Evolutionary conservation across 1,140 invertebrate species (phyloP), one percentile per base, ranked within the genome.

Genomic region (Listronotus oregonensis): DNA sequence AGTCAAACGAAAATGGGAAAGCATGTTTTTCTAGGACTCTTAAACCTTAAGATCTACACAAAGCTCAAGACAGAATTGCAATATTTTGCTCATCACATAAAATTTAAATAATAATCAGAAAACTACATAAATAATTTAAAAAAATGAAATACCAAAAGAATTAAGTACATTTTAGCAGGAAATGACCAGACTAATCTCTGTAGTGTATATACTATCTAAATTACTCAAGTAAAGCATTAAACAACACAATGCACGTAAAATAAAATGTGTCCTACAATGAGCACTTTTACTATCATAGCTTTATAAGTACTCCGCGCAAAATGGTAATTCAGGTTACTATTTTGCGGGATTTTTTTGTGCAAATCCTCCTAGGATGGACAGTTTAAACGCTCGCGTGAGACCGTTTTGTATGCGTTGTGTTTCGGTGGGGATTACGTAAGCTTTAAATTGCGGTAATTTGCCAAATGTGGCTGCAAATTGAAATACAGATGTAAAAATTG

Each of bases 391-490:
- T 39, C 51, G 32, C 51, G 34, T 39, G 56, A 59, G 34, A 59
- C 43, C 44, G 15, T 59, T 59, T 59, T 49, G 44, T 21, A 37
- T 47, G 18, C 27, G 14, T 57, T 57, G 55, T 12, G 15, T 49
- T 59, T 47, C 56, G 44, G 21, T 21, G 14, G 14, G 27, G 43
- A 46, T 47, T 59, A 59, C 44, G 31, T 59, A 59, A 37, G 56
- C 56, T 59, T 59, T 49, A 59, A 59, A 46, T 59, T 59, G 56
- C 34, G 56, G 56, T 39, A 47, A 59, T 59, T 59, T 59, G 56
- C n/a, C 56, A 47, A 59, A 59, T 59, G 56, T 49, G 43, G 43
- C 56, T 49, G 44, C 46, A 59, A 59, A 59, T 59, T 59, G 56
- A 59, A 59, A 59, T 59, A 27, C 27, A 59, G 56, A 59, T 31